Base-by-base conservation (phyloP, 2,888 invertebrate genomes). In the Drosophila greeni region DNA sequence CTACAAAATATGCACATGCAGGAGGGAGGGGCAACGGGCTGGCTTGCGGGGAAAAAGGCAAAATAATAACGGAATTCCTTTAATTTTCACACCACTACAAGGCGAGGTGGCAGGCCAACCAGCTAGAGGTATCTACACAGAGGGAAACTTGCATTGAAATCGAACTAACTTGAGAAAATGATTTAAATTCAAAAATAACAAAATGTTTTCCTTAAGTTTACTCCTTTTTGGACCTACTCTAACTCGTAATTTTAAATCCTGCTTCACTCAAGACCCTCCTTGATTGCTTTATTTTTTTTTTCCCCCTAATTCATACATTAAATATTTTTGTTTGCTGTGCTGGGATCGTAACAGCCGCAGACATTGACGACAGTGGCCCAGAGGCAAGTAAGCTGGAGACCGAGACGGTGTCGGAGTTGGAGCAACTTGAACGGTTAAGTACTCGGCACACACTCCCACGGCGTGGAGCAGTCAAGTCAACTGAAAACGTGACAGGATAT, bases 401-500 rank as follows among this genome's bases (percentile, higher is more conserved):
- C 26, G 52, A 45, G 52, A 20, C 29, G 68, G 62, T 53, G 62
- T 62, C 70, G 57, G 70, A 72, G 80, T 69, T 71, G 71, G 26
- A 47, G 62, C 79, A 83, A 82, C 81, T 81, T 81, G 84, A 81
- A 81, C 81, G 81, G 81, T 81, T 81, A 81, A 81, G 81, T 82
- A 83, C 84, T 79, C 53, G 45, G 37, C 68, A 39, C 53, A 58
- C 66, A 66, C 66, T 66, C 66, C 66, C 67, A 67, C 48, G 48
- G 61, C 59, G 59, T 16, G 23, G 59, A 53, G 68, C 82, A 82
- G 79, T 82, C 79, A 80, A 80, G 79, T 80, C 79, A 82, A 82
- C 79, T 82, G 82, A 82, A 82, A 80, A 80, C 79, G 79, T 82
- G 79, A 80, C 79, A 80, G 79, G 79, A 80, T 82, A 80, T 80